Evolutionary conservation across 1,140 invertebrate genomes (phyloP).

Genomic region (Platyscapa corneri): DNA sequence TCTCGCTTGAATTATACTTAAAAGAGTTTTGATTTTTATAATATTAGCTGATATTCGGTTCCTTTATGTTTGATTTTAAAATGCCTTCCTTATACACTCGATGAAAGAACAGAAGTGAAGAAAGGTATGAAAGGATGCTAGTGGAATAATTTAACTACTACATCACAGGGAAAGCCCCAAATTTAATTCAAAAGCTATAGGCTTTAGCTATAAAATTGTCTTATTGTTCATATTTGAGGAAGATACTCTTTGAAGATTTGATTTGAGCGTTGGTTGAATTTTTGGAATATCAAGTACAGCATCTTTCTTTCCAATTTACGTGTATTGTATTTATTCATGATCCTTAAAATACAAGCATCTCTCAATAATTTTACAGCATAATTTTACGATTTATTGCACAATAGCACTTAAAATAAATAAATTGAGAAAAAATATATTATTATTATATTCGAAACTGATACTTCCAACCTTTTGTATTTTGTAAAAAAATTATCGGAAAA

Average conservation of each 20-base stretch:
- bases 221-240: not conserved
- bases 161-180: not conserved
- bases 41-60: not conserved
- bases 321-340: not conserved
- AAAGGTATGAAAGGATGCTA: not conserved
- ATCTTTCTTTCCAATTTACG: not conserved
- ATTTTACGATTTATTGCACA: too few species aligned
- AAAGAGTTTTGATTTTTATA: too few species aligned
- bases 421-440: too few species aligned
- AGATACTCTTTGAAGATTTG: not conserved
- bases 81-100: not conserved
- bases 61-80: not conserved
- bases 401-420: too few species aligned
- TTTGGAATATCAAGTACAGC: not conserved
- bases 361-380: too few species aligned
- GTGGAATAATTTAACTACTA: conserved; percentile 29
- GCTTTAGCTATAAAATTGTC: not conserved
- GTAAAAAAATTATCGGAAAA: too few species aligned
- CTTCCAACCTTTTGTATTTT: too few species aligned
- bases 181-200: not conserved
- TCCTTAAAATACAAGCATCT: not conserved
- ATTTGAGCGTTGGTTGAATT: not conserved
- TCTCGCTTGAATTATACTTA: too few species aligned
- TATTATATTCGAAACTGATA: too few species aligned
- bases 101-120: conserved; percentile 5